Evolutionary conservation across 2,888 invertebrate species (phyloP), one percentile per base, ranked within the genome.

Genomic region (Saturnia japonica): DNA sequence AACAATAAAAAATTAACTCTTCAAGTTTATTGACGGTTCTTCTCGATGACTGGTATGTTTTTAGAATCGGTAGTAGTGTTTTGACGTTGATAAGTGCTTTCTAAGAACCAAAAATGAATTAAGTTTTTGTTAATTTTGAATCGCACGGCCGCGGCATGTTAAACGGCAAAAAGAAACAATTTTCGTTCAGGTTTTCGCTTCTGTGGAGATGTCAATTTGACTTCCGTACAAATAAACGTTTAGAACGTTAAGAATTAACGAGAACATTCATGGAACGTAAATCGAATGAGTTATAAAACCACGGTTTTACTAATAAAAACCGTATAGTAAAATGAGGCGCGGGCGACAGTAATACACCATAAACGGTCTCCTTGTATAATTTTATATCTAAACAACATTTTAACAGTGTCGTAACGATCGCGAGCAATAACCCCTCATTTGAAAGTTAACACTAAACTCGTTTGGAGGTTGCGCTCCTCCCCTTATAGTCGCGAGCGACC

Each of bases 371-470:
- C 77, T 77, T 80, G 77, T 80, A 79, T 80, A 80, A 77, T 78
- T 78, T 79, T 75, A 77, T 80, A 80, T 80, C 78, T 82, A 79
- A 83, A 78, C 79, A 82, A 76, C 76, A 78, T 75, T 79, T 69
- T 76, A 78, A 80, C 78, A 77, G 81, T 77, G 76, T 78, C 74
- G 73, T 76, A 71, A 64, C 68, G 62, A 68, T 62, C 34, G 77
- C 75, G 74, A 78, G 77, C 82, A 77, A 80, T 83, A 85, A 84
- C 82, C 84, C 82, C 79, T 84, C 83, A 79, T 81, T 82, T 81
- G 75, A 78, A 77, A 80, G 84, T 84, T 83, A 79, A 82, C 82
- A 80, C 79, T 83, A 82, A 86, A 86, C 87, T 83, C 81, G 88
- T 87, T 86, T 81, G 78, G 81, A 76, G 78, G 76, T 78, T 75